These are phyloP conservation scores for Reinhardtius hippoglossoides DNA, from an alignment of 2,113 vertebrate species.

Conservation along the genomic window DNA sequence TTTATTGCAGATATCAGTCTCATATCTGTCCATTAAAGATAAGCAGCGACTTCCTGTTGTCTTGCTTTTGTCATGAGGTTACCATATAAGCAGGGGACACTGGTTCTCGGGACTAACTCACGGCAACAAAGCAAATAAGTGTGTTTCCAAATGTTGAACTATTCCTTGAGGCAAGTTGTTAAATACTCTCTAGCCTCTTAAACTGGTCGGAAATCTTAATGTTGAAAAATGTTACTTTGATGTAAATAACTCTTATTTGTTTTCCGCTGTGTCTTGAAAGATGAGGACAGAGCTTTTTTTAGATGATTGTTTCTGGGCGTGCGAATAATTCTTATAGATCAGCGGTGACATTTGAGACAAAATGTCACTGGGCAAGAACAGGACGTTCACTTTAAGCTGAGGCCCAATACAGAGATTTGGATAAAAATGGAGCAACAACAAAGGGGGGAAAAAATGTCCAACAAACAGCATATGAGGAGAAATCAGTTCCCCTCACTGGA, in stretches of 20 bases:
- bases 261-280: too few species aligned
- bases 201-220: not conserved
- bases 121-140: too few species aligned
- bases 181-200: not conserved
- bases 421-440: not conserved
- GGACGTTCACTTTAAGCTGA: not conserved
- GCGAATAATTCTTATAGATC: conserved; percentile 4
- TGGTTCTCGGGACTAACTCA: too few species aligned
- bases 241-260: too few species aligned
- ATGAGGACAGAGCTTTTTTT: not conserved
- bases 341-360: not conserved
- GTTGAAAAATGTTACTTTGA: too few species aligned
- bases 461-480: not conserved
- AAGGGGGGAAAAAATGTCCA: not conserved
- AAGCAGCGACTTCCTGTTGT: too few species aligned
- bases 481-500: not conserved
- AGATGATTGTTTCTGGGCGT: not conserved
- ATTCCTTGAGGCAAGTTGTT: not conserved
- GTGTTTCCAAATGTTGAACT: not conserved
- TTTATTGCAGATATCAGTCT: too few species aligned
- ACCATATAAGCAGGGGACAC: not conserved
- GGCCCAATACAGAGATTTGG: not conserved
- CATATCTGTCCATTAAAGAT: too few species aligned
- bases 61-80: not conserved
- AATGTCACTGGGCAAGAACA: conserved; percentile 4